Base-by-base conservation (phyloP, 2,888 invertebrate species). In the Melieria omissa region DNA sequence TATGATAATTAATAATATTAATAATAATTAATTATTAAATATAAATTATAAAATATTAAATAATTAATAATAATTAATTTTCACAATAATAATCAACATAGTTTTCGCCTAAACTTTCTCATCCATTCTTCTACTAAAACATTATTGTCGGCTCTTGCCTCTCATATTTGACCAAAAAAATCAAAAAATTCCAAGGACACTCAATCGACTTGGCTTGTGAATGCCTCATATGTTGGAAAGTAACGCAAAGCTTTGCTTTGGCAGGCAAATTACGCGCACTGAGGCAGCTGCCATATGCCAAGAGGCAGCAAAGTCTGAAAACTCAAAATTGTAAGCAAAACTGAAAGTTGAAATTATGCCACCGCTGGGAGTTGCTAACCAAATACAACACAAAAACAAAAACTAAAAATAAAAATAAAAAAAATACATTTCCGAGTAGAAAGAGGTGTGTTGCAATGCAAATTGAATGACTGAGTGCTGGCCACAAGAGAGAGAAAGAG, bases 361-460 rank as follows among this genome's bases (percentile, higher is more conserved):
- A 65, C 72, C 72, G n/a, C 61, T 60, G 72, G 60, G 64, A 65
- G 29, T 65, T 63, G 61, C n/a, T 12, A n/a, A 7, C 42, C 16
- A 60, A 65, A 45, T 52, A 9, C 12, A 52, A 65, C 12, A 54
- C 14, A 63, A 49, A 46, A n/a, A 6, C 10, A 47, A n/a, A n/a
- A 63, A 63, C 14, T 6, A n/a, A n/a, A 49, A 3, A 29, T 1
- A 29, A 29, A 29, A 29, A 29, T 42, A 29, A 1, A 29, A 29
- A 29, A 29, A 29, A 49, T 52, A 61, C 60, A 52, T 16, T 41
- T 3, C 47, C 52, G 60, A 42, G 47, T 61, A 7, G 52, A n/a
- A 14, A 41, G 44, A n/a, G 44, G 49, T 67, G 12, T 42, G 42
- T 5, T n/a, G 44, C 12, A 9, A n/a, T 42, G 8, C 60, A 14